phyloP scores from a whole-genome alignment of 2,113 vertebrate species.

The Oreochromis aureus region DNA sequence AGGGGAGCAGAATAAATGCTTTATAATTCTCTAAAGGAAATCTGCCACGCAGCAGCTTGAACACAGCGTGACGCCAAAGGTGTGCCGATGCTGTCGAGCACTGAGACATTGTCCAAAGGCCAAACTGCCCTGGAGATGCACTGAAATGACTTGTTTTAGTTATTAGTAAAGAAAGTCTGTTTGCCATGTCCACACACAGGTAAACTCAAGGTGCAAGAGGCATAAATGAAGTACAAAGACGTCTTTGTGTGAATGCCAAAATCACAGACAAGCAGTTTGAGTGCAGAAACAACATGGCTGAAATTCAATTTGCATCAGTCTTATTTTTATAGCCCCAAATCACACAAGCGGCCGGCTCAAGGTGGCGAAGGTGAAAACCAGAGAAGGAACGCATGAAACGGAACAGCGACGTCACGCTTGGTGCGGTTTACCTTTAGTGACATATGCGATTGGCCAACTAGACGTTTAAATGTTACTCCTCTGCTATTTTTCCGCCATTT shows the following conservation, averaged over 20 bases:
- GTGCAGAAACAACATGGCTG: neutral
- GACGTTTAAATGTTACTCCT: neutral
- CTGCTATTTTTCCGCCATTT: neutral
- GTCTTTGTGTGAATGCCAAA: neutral
- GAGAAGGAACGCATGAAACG: too few species aligned
- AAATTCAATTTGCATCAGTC: neutral
- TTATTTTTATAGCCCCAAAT: neutral
- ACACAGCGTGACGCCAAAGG: neutral
- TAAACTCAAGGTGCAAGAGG: neutral
- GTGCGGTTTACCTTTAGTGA: neutral
- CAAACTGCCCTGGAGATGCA: neutral
- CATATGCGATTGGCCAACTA: neutral
- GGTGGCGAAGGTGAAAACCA: neutral
- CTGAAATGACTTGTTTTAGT: neutral
- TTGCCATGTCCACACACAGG: neutral
- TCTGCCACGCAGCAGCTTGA: accelerated
- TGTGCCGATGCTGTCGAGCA: too few species aligned
- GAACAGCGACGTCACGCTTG: neutral
- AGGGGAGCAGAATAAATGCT: neutral
- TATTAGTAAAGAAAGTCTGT: neutral
- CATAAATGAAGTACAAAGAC: neutral
- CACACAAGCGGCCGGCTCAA: neutral
- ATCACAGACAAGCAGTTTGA: neutral
- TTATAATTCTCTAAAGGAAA: neutral
- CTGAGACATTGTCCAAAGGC: neutral